Evolutionary conservation across 2,797 vertebrate species (phyloP), one percentile per base, ranked within the genome.

Genomic region (Etheostoma perlongum): DNA sequence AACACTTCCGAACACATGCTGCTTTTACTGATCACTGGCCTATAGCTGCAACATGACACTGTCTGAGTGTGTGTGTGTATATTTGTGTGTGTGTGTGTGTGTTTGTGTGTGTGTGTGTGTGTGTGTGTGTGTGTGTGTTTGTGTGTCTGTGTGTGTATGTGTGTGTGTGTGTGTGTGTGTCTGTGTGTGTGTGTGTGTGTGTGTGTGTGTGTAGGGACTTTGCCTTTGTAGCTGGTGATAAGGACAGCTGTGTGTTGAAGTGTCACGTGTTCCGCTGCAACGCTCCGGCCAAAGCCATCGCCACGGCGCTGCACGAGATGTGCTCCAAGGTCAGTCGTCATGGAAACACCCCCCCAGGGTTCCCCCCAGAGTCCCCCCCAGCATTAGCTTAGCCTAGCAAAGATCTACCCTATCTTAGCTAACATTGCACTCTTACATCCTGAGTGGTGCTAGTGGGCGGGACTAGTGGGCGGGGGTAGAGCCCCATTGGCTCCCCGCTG

Each of bases 211-310:
- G 80, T 81, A 99, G 98, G 93, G 97, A 99, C 91, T 99, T 99
- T 42, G 98, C 98, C 66, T 99, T 99, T 10, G 97, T 99, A 85
- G 97, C 97, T 4, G 97, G 96, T 6, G 98, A 99, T 89, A 99
- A 98, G 92, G 97, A 99, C 90, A 97, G 96, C 85, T 98, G 97
- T 19, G 93, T 98, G 93, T 92, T 99, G 77, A 99, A 99, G 94
- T 99, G 98, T 88, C 98, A 99, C 1, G 98, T 99, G 79, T 99
- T 99, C 85, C 97, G 95, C 82, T 99, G 98, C 88, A 93, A 97
- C 0, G 96, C 97, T 78, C 97, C 97, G 0, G 97, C 97, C 82
- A 98, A 97, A 89, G 95, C 96, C 83, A 97, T 99, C 23, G 97
- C 97, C 85, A 95, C 94, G 12, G 96, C 96, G 46, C 95, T 99